Percentiles rank a stretch among this genome's conserved stretches.
Conservation (phyloP, 2,113 vertebrate genomes). For the Apteryx mantelli region DNA sequence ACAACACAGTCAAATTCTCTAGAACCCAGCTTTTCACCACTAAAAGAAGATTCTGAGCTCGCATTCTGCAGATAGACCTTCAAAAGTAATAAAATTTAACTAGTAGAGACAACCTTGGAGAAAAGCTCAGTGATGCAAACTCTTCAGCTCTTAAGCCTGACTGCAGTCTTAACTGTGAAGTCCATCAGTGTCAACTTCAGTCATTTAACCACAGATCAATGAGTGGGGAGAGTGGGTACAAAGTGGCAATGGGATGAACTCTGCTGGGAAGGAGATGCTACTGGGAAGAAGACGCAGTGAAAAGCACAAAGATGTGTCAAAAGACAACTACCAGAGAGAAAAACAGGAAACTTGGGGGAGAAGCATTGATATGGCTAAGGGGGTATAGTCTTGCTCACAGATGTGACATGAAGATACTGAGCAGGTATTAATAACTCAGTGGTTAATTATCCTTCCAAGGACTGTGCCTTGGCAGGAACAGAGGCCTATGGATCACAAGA, state of each 20-base stretch:
- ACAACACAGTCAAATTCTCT: background rate
- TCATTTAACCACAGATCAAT: background rate
- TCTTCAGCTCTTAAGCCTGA: conserved; percentile 35
- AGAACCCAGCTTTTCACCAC: background rate
- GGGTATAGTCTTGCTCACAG: background rate
- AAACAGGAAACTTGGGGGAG: background rate
- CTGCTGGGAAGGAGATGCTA: background rate
- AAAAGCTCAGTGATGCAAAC: background rate
- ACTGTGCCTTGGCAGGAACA: background rate
- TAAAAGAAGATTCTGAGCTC: background rate
- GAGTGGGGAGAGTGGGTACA: background rate
- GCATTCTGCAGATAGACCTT: conserved; percentile 5
- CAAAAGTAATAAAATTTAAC: conserved; percentile 30
- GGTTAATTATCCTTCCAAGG: background rate
- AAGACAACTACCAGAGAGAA: background rate
- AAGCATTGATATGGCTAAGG: background rate
- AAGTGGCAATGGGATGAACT: background rate
- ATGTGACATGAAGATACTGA: background rate
- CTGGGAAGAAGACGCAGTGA: background rate
- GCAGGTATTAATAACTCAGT: background rate
- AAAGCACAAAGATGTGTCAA: background rate
- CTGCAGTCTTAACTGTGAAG: conserved; percentile 7
- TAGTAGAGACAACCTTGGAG: conserved; percentile 15
- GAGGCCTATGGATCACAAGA: background rate
- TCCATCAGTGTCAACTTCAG: conserved; percentile 42